Percentiles rank a stretch among this genome's conserved stretches.
These are phyloP conservation scores for Mylabris phalerata DNA, from an alignment of 1,140 invertebrate genomes.

Conservation along the genomic window DNA sequence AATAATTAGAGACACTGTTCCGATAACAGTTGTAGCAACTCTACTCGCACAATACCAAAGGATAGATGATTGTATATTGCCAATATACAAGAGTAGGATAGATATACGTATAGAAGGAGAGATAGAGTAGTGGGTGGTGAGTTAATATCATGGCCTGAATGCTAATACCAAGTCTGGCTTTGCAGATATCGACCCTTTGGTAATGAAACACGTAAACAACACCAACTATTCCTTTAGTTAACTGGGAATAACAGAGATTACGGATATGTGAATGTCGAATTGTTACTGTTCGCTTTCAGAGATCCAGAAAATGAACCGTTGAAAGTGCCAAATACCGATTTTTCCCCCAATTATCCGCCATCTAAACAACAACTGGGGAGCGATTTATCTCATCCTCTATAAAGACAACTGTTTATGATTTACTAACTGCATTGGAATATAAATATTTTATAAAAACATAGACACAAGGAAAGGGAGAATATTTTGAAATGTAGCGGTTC, in stretches of 20 bases:
- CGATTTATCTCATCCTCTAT: too few relatives aligned
- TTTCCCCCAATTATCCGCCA: too few relatives aligned
- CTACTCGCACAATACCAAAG: neutral
- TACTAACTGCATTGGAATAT: too few relatives aligned
- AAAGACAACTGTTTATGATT: too few relatives aligned
- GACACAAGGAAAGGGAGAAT: too few relatives aligned
- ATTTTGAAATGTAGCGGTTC: too few relatives aligned
- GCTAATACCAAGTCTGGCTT: constrained; percentile 19
- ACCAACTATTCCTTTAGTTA: constrained; percentile 13
- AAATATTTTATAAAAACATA: too few relatives aligned
- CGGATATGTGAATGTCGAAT: constrained; percentile 4
- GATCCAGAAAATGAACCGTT: too few relatives aligned
- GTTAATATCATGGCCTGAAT: constrained; percentile 21
- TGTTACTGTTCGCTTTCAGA: neutral
- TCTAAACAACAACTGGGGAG: too few relatives aligned
- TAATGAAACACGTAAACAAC: constrained; percentile 25
- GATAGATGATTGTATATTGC: too few relatives aligned
- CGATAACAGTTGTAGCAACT: constrained; percentile 18
- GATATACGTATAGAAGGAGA: neutral
- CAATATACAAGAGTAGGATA: too few relatives aligned
- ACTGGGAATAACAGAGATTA: constrained; percentile 12
- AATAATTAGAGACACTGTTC: constrained; percentile 21
- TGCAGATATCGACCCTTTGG: constrained; percentile 17
- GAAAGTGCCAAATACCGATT: too few relatives aligned
- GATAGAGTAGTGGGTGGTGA: constrained; percentile 6